These are phyloP conservation scores for Pollenia griseotomentosa DNA, from an alignment of 2,888 invertebrate species.

Conservation along the genomic window DNA sequence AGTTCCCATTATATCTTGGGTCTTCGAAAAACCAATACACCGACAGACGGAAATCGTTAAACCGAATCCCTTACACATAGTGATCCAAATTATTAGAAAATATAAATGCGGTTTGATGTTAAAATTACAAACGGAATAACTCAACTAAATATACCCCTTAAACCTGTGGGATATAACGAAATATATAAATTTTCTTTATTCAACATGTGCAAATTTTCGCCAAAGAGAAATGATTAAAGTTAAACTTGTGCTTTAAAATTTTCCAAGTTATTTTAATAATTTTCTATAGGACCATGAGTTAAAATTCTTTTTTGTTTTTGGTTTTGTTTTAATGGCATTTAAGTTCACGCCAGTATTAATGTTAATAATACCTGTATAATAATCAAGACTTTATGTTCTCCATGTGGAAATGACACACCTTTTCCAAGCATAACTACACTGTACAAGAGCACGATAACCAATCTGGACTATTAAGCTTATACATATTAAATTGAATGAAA, in stretches of 20 bases:
- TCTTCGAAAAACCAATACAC: no score
- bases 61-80: no score
- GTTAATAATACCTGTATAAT: slow-evolving; percentile 23
- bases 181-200: no score
- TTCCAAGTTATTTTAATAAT: background rate
- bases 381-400: slow-evolving; percentile 14
- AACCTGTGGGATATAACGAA: no score
- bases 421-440: slow-evolving; percentile 10
- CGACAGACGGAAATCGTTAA: no score
- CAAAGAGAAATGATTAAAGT: background rate
- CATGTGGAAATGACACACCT: slow-evolving; percentile 47
- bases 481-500: background rate
- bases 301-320: background rate
- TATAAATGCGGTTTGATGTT: no score
- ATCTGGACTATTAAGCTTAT: background rate
- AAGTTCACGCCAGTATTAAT: slow-evolving; percentile 55
- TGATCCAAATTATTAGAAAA: no score
- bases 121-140: no score
- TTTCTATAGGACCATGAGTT: background rate
- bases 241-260: slow-evolving; percentile 31
- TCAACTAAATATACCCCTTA: no score
- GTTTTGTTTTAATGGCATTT: slow-evolving; percentile 37
- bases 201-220: no score
- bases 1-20: no score
- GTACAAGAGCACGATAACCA: background rate